Conservation (phyloP, 2,113 vertebrate species). For the Sakesphorus luctuosus region DNA sequence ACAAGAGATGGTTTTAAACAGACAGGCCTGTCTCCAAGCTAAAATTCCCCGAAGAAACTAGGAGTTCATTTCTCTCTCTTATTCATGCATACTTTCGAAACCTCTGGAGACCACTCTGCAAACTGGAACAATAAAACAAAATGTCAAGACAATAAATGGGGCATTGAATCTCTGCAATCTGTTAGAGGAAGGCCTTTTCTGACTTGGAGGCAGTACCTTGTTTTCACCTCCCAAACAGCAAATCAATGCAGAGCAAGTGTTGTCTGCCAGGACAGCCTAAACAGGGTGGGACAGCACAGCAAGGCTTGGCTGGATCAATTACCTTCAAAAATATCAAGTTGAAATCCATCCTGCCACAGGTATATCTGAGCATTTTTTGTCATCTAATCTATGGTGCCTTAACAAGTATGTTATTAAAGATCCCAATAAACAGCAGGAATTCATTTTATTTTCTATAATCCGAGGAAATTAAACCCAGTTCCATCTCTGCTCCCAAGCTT, state of each 20-base stretch:
- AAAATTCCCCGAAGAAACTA: neutral
- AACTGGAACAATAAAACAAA: conserved; percentile 48
- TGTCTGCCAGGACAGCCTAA: neutral
- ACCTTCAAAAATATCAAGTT: neutral
- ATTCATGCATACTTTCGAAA: conserved; percentile 57
- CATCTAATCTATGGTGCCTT: neutral
- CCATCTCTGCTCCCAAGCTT: neutral
- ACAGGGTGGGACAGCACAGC: neutral
- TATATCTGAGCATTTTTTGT: neutral
- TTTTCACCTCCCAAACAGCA: neutral
- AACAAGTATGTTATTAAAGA: neutral
- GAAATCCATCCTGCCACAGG: neutral
- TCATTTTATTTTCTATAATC: neutral
- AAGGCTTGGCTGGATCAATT: neutral
- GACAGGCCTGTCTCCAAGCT: neutral
- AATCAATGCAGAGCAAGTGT: accelerated
- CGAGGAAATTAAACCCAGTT: neutral
- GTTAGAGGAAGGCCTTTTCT: neutral
- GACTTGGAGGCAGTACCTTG: neutral
- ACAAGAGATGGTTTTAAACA: neutral
- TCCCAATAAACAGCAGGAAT: neutral
- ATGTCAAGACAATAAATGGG: conserved; percentile 52
- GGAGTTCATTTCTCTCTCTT: neutral
- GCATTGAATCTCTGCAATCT: neutral
- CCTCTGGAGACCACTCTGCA: neutral